phyloP scores from a whole-genome alignment of 1,140 invertebrate species.

The Periplaneta americana region DNA sequence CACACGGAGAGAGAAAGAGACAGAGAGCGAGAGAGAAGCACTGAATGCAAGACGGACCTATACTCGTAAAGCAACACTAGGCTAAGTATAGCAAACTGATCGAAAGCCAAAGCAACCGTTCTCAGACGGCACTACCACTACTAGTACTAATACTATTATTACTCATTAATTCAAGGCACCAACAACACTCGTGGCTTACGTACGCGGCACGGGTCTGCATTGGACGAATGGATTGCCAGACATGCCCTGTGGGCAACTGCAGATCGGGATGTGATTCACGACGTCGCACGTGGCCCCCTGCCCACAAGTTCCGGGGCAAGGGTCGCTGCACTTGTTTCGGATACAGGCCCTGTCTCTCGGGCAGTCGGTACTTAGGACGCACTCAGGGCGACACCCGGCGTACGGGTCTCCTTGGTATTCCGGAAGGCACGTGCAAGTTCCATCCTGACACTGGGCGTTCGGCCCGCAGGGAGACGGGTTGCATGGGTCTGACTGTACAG shows the following conservation, averaged over 20 bases:
- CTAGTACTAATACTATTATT: no score
- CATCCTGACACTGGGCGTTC: slow-evolving; percentile 38
- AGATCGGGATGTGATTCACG: slow-evolving; percentile 24
- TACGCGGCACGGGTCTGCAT: slow-evolving; percentile 23
- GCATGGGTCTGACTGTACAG: slow-evolving; percentile 40
- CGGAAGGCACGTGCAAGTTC: slow-evolving; percentile 31
- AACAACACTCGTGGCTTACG: slow-evolving; percentile 31
- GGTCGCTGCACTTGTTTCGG: slow-evolving; percentile 32
- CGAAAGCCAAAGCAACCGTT: neutral
- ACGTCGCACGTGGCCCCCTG: slow-evolving; percentile 32
- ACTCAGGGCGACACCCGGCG: slow-evolving; percentile 32
- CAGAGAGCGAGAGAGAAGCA: no score
- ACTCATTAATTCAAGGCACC: neutral
- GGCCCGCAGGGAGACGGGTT: slow-evolving; percentile 45
- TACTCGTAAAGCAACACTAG: slow-evolving; percentile 47
- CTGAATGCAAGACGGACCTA: neutral
- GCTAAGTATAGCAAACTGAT: slow-evolving; percentile 25
- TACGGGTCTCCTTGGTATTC: slow-evolving; percentile 35
- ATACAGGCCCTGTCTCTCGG: slow-evolving; percentile 39
- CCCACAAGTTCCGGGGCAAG: slow-evolving; percentile 32
- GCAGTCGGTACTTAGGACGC: slow-evolving; percentile 56
- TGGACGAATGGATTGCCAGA: slow-evolving; percentile 27
- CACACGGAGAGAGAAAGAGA: slow-evolving; percentile 23
- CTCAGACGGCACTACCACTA: no score
- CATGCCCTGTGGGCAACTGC: slow-evolving; percentile 29